phyloP scores from a whole-genome alignment of 1,140 invertebrate genomes.

The Pseudomyrmex sp. region DNA sequence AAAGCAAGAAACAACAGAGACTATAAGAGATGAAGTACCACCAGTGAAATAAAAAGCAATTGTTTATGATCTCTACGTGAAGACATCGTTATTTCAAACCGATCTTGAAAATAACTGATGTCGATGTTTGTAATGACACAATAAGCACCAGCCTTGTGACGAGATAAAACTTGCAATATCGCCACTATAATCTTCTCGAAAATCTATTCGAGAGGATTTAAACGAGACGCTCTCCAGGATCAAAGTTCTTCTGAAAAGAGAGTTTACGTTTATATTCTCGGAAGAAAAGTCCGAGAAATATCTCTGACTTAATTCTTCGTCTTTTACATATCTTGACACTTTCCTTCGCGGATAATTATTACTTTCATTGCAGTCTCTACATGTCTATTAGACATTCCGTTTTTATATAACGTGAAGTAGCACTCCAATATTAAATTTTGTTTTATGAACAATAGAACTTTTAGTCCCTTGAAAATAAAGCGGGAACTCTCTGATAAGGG shows the following conservation, averaged over 20 bases:
- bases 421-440: too few relatives aligned
- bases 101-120: neutral
- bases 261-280: neutral
- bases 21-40: too few relatives aligned
- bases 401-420: too few relatives aligned
- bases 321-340: too few relatives aligned
- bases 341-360: neutral
- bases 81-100: too few relatives aligned
- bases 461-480: too few relatives aligned
- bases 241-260: conserved; percentile 5
- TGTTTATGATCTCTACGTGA: neutral
- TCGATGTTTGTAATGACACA: neutral
- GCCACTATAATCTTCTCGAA: neutral
- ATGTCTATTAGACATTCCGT: too few relatives aligned
- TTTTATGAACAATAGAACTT: too few relatives aligned
- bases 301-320: too few relatives aligned
- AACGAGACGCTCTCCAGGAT: conserved; percentile 5
- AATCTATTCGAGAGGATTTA: conserved; percentile 2
- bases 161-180: conserved; percentile 11
- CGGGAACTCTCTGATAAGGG: too few relatives aligned
- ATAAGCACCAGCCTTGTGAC: neutral
- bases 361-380: neutral
- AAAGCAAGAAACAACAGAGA: too few relatives aligned
- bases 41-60: neutral
- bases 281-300: neutral